Evolutionary conservation across 2,113 vertebrate species (phyloP), one percentile per base, ranked within the genome.

Genomic region (Orycteropus afer): DNA sequence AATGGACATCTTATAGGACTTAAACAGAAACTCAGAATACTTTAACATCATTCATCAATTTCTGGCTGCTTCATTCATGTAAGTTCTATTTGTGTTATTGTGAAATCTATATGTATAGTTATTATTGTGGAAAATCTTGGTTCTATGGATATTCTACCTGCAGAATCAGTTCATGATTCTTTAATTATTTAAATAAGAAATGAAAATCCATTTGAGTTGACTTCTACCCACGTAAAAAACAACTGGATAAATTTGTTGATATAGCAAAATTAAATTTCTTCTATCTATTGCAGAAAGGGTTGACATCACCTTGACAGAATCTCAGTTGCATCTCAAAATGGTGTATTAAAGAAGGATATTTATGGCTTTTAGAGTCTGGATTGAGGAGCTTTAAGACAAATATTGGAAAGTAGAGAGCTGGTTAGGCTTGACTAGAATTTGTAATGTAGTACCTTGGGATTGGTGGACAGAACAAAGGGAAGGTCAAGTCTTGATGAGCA

Each of bases 81-180:
- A 37, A 81, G 12, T 37, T 82, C 9, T 92, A 20, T 67, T 94
- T 82, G 22, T 34, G 42, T 82, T 86, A 47, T 18, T 76, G 22
- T 89, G 61, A 93, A 96, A 91, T 92, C 40, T 5, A 79, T 83
- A 40, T n/a, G 67, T 84, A 5, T 27, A 51, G 14, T 14, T 93
- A 86, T 86, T 73, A 79, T 22, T 84, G 40, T 37, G 37, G 37
- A 55, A 91, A 69, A 61, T 5, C 23, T 86, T 89, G 4, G 5
- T 1, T 63, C 51, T 90, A 40, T 57, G 23, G 69, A 79, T 12
- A 81, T 51, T 93, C 69, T 73, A 40, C 80, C 47, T 71, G 20
- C 53, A 34, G 22, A 91, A 40, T 89, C 42, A 76, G 27, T 79
- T 55, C 49, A 61, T 42, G 59, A 74, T 10, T 83, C 83, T 51